Percentiles rank a stretch among this genome's conserved stretches.
Conservation (phyloP, 2,888 invertebrate species). For the Amphipyra tragopoginis region DNA sequence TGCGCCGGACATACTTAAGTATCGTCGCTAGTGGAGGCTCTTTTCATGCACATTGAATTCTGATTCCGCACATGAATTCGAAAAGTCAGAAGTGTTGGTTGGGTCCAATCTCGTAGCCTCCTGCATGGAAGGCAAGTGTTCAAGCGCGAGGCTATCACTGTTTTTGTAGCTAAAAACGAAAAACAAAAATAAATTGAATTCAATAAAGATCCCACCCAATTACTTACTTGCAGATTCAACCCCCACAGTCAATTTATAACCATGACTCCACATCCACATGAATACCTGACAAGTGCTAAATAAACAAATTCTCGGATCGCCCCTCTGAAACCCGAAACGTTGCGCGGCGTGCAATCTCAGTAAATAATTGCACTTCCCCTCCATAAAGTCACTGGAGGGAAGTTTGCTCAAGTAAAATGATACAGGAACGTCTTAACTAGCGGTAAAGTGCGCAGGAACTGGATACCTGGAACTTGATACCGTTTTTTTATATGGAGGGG, state of each 20-base stretch:
- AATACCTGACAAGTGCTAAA: slow-evolving; percentile 42
- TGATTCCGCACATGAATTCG: no score
- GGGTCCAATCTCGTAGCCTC: no score
- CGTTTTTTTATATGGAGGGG: slow-evolving; percentile 15
- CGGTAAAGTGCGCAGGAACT: slow-evolving; percentile 40
- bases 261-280: slow-evolving; percentile 40
- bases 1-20: no score
- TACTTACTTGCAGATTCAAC: slow-evolving; percentile 14
- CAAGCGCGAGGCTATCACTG: no score
- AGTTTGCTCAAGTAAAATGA: slow-evolving; percentile 54
- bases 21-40: no score
- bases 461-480: slow-evolving; percentile 47
- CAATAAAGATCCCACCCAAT: slow-evolving; percentile 12
- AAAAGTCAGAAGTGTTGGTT: no score
- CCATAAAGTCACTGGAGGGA: slow-evolving; percentile 45
- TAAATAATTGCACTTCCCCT: slow-evolving; percentile 68
- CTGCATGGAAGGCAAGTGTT: no score
- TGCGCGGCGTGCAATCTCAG: slow-evolving; percentile 58
- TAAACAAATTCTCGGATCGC: slow-evolving; percentile 52
- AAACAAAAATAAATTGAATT: background rate
- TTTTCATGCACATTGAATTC: no score
- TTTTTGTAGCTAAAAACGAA: no score
- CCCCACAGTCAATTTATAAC: slow-evolving; percentile 35
- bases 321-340: slow-evolving; percentile 55
- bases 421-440: slow-evolving; percentile 52